phyloP scores from a whole-genome alignment of 2,888 invertebrate species.

The Mystacides longicornis region DNA sequence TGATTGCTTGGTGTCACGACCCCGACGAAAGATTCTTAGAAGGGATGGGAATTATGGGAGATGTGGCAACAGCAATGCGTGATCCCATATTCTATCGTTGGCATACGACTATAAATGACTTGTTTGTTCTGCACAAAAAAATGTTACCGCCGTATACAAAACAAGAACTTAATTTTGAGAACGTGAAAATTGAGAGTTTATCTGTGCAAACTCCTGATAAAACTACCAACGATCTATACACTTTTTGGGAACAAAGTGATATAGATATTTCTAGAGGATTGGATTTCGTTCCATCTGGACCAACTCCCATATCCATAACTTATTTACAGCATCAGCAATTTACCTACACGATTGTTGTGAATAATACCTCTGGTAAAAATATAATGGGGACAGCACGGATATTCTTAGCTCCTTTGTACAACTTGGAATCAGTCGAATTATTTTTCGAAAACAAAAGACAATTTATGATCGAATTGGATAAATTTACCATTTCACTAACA shows the following conservation, averaged over 20 bases:
- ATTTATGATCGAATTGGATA: conserved; percentile 33
- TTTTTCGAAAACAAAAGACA: conserved; percentile 30
- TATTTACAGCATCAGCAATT: conserved; percentile 31
- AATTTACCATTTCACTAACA: conserved; percentile 36
- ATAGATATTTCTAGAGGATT: conserved; percentile 34
- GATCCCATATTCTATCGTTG: conserved; percentile 36
- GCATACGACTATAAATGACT: conserved; percentile 33
- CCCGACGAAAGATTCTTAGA: conserved; percentile 65
- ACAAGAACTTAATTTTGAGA: conserved; percentile 25
- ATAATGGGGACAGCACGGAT: conserved; percentile 30
- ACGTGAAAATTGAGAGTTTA: conserved; percentile 9
- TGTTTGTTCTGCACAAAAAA: conserved; percentile 32
- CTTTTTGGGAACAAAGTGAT: conserved; percentile 33
- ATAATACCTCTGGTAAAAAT: conserved; percentile 15
- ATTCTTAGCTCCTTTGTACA: conserved; percentile 32
- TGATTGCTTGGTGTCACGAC: conserved; percentile 71
- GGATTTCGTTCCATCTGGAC: conserved; percentile 31
- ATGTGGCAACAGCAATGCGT: conserved; percentile 33
- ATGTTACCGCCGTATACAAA: conserved; percentile 30
- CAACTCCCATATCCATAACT: conserved; percentile 27
- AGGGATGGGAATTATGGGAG: conserved; percentile 33
- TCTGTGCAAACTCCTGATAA: conserved; percentile 8
- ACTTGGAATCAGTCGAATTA: conserved; percentile 27
- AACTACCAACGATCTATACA: conserved; percentile 24
- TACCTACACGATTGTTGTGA: conserved; percentile 27